Conservation (phyloP, 2,113 vertebrate species). For the Procapra przewalskii region DNA sequence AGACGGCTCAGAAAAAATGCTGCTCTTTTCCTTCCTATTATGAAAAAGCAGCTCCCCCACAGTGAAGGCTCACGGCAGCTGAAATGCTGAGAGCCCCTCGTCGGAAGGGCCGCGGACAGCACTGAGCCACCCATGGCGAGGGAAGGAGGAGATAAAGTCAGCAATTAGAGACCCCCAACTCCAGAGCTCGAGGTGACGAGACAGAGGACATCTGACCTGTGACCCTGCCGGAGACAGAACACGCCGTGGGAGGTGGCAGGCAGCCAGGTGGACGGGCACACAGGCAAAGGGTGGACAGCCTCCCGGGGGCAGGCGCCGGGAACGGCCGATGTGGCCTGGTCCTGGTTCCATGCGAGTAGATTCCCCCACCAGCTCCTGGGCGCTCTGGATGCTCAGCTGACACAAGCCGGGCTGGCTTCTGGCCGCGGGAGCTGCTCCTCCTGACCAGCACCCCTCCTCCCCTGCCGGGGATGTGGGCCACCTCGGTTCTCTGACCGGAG, state of each 20-base stretch:
- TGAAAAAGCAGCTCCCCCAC: not conserved
- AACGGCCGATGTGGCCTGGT: fast-evolving
- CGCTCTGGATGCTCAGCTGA: not conserved
- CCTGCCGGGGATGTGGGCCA: fast-evolving
- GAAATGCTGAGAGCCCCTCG: not conserved
- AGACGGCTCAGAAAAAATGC: slow-evolving; percentile 2
- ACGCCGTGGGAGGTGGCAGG: not conserved
- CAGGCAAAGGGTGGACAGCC: fast-evolving
- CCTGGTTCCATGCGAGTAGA: fast-evolving
- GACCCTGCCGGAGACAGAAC: not conserved
- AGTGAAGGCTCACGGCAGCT: not conserved
- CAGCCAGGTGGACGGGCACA: fast-evolving
- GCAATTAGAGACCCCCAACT: not conserved
- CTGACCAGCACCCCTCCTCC: not conserved
- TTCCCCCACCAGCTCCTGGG: not conserved
- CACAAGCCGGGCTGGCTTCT: not conserved
- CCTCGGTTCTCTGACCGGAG: not conserved
- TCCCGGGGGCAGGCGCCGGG: fast-evolving
- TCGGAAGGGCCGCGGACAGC: not conserved
- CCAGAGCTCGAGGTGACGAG: not conserved
- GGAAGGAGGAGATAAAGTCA: not conserved
- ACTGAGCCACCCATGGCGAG: fast-evolving
- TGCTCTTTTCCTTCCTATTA: not conserved
- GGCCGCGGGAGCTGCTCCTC: not conserved
- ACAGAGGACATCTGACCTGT: not conserved